Conservation (phyloP, 2,113 vertebrate genomes). For the Tragelaphus scriptus region DNA sequence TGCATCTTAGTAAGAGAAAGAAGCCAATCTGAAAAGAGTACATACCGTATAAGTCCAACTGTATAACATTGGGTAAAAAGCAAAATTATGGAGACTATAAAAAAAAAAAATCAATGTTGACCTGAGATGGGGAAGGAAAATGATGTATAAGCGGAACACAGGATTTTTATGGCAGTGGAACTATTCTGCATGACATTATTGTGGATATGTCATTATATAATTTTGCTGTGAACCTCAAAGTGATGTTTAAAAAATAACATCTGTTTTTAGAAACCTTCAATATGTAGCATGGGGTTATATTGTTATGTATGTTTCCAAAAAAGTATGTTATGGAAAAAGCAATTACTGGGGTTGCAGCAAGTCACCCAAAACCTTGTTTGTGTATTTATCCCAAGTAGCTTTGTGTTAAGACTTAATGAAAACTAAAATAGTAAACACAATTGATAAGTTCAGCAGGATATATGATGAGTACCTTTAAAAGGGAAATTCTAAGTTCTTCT, state of each 20-base stretch:
- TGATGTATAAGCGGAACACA: background rate
- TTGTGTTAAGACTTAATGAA: background rate
- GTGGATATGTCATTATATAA: background rate
- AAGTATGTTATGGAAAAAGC: background rate
- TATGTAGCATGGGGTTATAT: background rate
- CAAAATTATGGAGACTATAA: background rate
- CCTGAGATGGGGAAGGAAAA: fast-evolving
- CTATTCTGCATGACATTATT: background rate
- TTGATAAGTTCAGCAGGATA: background rate
- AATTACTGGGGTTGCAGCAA: background rate
- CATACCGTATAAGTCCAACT: background rate
- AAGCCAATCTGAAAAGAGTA: background rate
- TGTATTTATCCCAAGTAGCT: background rate
- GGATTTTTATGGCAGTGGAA: background rate
- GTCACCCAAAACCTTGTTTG: background rate
- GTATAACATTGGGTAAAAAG: background rate
- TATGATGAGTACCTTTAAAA: background rate
- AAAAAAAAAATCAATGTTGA: background rate
- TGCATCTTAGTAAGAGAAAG: background rate
- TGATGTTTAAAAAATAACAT: background rate
- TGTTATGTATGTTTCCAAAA: background rate
- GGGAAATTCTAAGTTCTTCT: background rate
- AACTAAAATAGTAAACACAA: background rate
- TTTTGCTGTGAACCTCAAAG: background rate
- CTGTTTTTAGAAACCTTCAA: background rate